Percentiles rank a stretch among this genome's conserved stretches.
Evolutionary conservation across 2,888 invertebrate genomes (phyloP).

Genomic region (Cylloceria caligata): DNA sequence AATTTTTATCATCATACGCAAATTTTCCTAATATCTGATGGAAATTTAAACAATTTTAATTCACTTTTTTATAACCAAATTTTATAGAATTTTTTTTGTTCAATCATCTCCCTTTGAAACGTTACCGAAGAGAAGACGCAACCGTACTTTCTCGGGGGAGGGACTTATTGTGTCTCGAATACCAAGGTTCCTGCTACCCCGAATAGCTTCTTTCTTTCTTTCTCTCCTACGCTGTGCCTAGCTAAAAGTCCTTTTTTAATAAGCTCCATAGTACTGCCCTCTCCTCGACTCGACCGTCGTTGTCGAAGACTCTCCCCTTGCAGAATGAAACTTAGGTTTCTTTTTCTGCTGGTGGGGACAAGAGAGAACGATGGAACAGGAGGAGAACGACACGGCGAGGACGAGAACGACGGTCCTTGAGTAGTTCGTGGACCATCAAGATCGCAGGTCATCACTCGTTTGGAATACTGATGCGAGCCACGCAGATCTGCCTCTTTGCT

Average conservation of each 20-base stretch:
- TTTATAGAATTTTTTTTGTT: no score
- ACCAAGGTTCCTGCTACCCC: slow-evolving; percentile 18
- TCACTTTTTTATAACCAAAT: no score
- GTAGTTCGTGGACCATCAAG: slow-evolving; percentile 66
- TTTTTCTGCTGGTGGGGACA: slow-evolving; percentile 72
- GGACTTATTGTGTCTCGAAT: slow-evolving; percentile 23
- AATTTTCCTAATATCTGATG: no score
- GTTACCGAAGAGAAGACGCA: no score
- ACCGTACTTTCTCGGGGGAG: slow-evolving; percentile 19
- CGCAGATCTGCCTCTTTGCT: slow-evolving; percentile 17
- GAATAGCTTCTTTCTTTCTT: slow-evolving; percentile 35
- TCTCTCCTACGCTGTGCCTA: slow-evolving; percentile 26
- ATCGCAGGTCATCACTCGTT: slow-evolving; percentile 65
- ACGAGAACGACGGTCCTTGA: slow-evolving; percentile 60
- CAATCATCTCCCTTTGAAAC: not conserved
- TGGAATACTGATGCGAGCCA: slow-evolving; percentile 68
- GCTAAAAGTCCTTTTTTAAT: slow-evolving; percentile 60
- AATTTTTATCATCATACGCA: slow-evolving; percentile 11
- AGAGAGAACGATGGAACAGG: slow-evolving; percentile 55
- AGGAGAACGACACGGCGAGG: slow-evolving; percentile 24
- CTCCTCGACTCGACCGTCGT: slow-evolving; percentile 58
- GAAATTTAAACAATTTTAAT: no score
- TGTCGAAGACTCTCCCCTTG: slow-evolving; percentile 72
- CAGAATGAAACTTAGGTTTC: slow-evolving; percentile 78
- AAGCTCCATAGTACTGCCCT: slow-evolving; percentile 49